phyloP scores from a whole-genome alignment of 1,140 invertebrate species.

The Caenorhabditis brenneri region DNA sequence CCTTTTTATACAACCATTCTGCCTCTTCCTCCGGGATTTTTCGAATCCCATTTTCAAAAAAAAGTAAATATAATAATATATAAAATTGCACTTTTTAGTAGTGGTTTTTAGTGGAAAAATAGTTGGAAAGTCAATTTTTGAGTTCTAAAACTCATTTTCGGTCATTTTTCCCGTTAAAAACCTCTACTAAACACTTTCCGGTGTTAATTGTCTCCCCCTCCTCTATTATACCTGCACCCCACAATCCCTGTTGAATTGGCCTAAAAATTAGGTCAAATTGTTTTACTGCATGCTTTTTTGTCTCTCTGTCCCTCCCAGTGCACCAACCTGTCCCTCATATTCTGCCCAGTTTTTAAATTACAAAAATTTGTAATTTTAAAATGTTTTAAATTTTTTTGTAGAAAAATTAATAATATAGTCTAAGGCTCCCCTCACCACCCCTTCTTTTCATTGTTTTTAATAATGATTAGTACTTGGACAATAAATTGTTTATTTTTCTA shows the following conservation, averaged over 20 bases:
- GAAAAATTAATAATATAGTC: too few species aligned
- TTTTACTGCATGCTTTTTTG: not conserved
- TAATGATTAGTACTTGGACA: too few species aligned
- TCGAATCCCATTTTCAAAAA: not conserved
- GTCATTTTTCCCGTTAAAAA: not conserved
- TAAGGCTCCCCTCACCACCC: too few species aligned
- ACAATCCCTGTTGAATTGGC: not conserved
- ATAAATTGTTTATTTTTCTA: too few species aligned
- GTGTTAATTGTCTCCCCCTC: not conserved
- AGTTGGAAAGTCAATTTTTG: not conserved
- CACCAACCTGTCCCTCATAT: too few species aligned
- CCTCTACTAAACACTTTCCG: not conserved
- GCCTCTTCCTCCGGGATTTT: not conserved
- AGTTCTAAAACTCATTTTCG: not conserved
- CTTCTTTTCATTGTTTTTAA: too few species aligned
- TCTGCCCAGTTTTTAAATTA: not conserved
- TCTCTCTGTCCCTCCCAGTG: too few species aligned
- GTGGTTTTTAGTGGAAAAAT: not conserved
- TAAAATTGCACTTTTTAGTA: not conserved
- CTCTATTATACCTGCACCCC: not conserved
- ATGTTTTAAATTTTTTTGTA: too few species aligned
- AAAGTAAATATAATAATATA: too few species aligned
- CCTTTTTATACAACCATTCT: constrained; percentile 34
- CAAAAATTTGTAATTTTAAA: constrained; percentile 11
- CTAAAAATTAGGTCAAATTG: not conserved